A percentile compares a stretch with the other conserved stretches of the same genome.
Conservation (phyloP, 2,888 invertebrate species). For the Cremastobaeus sp. region DNA sequence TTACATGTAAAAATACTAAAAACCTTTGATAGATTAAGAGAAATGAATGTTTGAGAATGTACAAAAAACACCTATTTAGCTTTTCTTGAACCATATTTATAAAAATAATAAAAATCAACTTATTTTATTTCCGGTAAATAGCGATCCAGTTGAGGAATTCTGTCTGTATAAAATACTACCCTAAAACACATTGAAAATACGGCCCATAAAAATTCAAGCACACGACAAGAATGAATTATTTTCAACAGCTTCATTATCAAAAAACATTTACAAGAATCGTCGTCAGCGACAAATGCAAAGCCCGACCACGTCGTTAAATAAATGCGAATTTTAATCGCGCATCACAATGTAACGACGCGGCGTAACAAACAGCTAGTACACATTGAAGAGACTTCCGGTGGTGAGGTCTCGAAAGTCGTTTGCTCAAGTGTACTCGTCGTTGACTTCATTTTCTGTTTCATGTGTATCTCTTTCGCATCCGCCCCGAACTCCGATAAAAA, state of each 20-base stretch:
- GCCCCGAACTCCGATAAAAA: slow-evolving; percentile 55
- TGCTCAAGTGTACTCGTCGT: slow-evolving; percentile 49
- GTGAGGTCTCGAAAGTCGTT: slow-evolving; percentile 51
- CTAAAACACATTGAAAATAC: too few relatives aligned
- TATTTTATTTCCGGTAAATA: too few relatives aligned
- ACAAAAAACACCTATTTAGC: too few relatives aligned
- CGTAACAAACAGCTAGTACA: slow-evolving; percentile 42
- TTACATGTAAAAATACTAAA: too few relatives aligned
- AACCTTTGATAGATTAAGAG: too few relatives aligned
- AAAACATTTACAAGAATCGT: slow-evolving; percentile 8
- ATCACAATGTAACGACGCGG: slow-evolving; percentile 20
- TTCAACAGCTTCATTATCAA: slow-evolving; percentile 16
- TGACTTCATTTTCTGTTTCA: slow-evolving; percentile 59
- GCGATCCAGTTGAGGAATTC: too few relatives aligned
- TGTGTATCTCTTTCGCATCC: slow-evolving; percentile 33
- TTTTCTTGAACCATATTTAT: too few relatives aligned
- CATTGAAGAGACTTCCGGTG: slow-evolving; percentile 47
- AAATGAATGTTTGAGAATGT: too few relatives aligned
- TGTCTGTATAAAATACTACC: too few relatives aligned
- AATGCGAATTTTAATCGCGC: slow-evolving; percentile 40
- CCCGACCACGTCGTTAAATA: slow-evolving; percentile 28
- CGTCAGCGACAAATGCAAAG: slow-evolving; percentile 12
- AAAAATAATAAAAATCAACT: too few relatives aligned
- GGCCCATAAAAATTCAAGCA: too few relatives aligned
- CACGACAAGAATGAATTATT: slow-evolving; percentile 2